Evolutionary conservation across 2,113 vertebrate genomes (phyloP), one percentile per base, ranked within the genome.

Genomic region (Takifugu bimaculatus): DNA sequence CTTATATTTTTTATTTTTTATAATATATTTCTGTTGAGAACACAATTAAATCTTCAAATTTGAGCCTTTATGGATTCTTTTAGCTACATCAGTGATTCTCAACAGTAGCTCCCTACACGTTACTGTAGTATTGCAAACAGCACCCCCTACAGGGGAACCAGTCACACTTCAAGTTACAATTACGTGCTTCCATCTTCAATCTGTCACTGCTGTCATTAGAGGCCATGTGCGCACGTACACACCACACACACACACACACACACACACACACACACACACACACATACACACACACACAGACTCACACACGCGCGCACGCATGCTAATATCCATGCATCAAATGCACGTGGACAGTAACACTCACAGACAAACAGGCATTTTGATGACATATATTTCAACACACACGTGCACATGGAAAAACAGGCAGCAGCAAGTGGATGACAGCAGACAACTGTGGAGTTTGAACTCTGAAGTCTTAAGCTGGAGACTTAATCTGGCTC

Each of bases 401-500:
- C 48, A 54, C 26, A 58, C 51, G 42, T 26, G 32, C 43, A 26
- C 39, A 63, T 4, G 20, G 20, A 54, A 25, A 25, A n/a, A n/a
- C 6, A 25, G 45, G 14, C 45, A 47, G 45, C 48, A 14, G 51
- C 1, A 13, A 50, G 42, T 27, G 25, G 59, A 78, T 65, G 70
- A 70, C 57, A 54, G 39, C 1, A 15, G 52, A 77, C 82, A 85
- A 83, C 82, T 87, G 85, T 68, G 65, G 29, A 56, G 77, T 78
- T 73, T 88, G 86, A 84, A 89, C 88, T 91, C 88, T 90, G 85
- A 90, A 83, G 88, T 87, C 86, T 86, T 88, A 90, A 90, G 87
- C 84, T 65, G 83, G 75, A 63, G 85, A 85, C 86, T 90, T 91
- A 90, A 90, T 89, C 87, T 85, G 75, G 74, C 78, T 80, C 75